phyloP scores from a whole-genome alignment of 2,797 vertebrate species.

The Mus caroli region DNA sequence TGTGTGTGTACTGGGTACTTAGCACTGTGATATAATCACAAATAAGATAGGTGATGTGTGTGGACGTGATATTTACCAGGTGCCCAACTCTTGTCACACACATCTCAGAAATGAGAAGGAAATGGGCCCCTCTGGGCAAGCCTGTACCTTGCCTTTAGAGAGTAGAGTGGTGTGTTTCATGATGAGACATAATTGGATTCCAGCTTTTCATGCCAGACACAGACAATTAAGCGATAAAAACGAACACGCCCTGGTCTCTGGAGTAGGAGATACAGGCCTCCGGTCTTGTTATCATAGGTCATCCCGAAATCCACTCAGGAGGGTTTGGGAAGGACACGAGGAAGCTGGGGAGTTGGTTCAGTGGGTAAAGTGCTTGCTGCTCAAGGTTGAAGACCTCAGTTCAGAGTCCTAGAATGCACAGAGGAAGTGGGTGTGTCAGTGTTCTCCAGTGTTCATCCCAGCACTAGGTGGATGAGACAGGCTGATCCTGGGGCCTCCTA shows the following conservation, averaged over 20 bases:
- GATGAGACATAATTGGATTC: constrained; percentile 64
- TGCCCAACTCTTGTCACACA: not conserved
- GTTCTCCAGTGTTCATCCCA: not conserved
- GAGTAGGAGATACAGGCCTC: not conserved
- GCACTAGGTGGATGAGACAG: not conserved
- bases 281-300: constrained; percentile 42
- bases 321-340: not conserved
- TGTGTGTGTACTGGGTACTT: not conserved
- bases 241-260: not conserved
- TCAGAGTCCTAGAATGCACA: not conserved
- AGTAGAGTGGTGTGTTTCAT: not conserved
- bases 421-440: not conserved
- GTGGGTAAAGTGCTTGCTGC: not conserved
- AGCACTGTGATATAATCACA: not conserved
- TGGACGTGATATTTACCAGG: not conserved
- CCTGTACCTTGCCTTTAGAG: constrained; percentile 18
- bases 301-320: not conserved
- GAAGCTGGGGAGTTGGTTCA: not conserved
- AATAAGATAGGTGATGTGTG: not conserved
- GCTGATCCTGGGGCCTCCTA: no score
- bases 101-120: not conserved
- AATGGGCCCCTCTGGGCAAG: not conserved
- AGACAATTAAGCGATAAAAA: constrained; percentile 14
- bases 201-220: not conserved
- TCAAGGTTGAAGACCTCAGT: not conserved